Evolutionary conservation across 2,888 invertebrate genomes (phyloP).

Genomic region (Phytoseiulus persimilis): DNA sequence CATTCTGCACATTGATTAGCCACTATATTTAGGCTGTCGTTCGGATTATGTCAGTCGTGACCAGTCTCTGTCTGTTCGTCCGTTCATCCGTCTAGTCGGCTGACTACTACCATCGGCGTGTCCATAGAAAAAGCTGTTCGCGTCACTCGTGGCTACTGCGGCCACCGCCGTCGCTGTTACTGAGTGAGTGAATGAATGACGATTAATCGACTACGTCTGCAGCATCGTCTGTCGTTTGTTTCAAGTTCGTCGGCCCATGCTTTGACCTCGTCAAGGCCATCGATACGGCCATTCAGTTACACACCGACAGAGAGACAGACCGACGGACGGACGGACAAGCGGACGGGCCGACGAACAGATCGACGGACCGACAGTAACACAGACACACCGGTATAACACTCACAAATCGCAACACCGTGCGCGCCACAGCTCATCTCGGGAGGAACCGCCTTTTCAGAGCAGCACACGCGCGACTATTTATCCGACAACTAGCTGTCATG

Average conservation of each 20-base stretch:
- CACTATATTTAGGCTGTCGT: neutral
- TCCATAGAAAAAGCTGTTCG: neutral
- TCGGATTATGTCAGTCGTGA: neutral
- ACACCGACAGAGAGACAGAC: neutral
- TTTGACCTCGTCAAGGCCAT: neutral
- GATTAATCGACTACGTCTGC: neutral
- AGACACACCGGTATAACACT: neutral
- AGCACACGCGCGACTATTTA: neutral
- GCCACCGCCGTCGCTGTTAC: neutral
- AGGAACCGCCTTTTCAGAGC: neutral
- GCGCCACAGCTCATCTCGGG: neutral
- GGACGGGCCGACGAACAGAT: neutral
- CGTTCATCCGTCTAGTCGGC: neutral
- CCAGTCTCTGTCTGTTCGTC: neutral
- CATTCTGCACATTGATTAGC: neutral
- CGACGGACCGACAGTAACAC: neutral
- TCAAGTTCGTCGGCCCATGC: neutral
- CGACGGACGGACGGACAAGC: neutral
- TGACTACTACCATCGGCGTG: neutral
- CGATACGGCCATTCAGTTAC: neutral
- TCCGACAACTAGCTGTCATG: neutral
- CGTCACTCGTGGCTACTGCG: neutral
- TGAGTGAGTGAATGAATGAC: neutral
- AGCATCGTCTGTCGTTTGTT: conserved; percentile 5
- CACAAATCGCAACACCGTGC: neutral